Conservation (phyloP, 2,113 vertebrate species). For the Nematolebias whitei region DNA sequence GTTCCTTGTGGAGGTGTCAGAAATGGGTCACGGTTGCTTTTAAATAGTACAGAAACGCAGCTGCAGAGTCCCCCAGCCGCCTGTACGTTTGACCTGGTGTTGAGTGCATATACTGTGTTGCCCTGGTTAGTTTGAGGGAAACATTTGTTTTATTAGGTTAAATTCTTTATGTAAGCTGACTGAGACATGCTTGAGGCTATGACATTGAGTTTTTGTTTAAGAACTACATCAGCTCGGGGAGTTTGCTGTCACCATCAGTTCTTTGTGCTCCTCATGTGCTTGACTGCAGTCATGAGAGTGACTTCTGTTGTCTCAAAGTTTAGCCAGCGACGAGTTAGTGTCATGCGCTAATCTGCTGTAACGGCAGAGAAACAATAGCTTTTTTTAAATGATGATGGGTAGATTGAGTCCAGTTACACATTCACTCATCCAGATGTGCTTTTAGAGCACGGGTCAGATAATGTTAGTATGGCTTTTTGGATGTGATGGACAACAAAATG, state of each 20-base stretch:
- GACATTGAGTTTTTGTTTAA: no score
- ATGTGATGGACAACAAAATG: no score
- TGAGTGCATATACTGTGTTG: not conserved
- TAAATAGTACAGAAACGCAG: conserved; percentile 56
- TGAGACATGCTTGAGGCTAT: not conserved
- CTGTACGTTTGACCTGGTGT: conserved; percentile 1
- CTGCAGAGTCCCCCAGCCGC: conserved; percentile 49
- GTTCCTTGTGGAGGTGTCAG: conserved; percentile 65
- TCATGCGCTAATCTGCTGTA: conserved; percentile 23
- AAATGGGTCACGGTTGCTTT: conserved; percentile 39
- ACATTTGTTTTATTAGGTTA: not conserved
- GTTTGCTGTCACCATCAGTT: no score
- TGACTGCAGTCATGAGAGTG: conserved; percentile 11
- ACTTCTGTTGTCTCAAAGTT: conserved; percentile 27
- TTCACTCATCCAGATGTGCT: not conserved
- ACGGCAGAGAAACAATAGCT: conserved; percentile 13
- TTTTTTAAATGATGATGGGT: conserved; percentile 33
- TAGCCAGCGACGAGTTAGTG: conserved; percentile 24
- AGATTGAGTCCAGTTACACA: conserved; percentile 7
- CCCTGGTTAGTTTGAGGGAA: not conserved
- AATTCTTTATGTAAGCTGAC: no score
- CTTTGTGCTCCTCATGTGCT: conserved; percentile 17
- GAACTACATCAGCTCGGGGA: no score
- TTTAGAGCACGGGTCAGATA: not conserved
- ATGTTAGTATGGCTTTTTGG: not conserved